Base-by-base conservation (phyloP, 2,797 vertebrate species). In the Myotis myotis region DNA sequence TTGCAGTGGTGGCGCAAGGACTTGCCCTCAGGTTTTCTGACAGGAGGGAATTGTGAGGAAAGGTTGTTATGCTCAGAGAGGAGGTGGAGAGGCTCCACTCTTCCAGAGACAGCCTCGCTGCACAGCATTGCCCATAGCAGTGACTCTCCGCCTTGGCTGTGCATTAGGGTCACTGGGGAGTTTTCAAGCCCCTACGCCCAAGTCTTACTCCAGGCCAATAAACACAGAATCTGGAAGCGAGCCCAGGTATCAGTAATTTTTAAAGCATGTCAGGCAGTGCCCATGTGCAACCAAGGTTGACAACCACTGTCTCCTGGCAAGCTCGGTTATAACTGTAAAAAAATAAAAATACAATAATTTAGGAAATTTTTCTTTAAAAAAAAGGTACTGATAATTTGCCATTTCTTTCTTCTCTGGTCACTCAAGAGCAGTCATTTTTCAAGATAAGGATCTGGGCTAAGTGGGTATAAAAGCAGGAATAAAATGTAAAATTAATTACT, bases 401-500 rank as follows among this genome's bases (percentile, higher is more conserved):
- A 41, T 47, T 83, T 95, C 51, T 91, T 92, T n/a, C 19, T 78
- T 78, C 47, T 79, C 84, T 94, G 62, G 81, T 76, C 68, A 88
- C 36, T 90, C n/a, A 4, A 68, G 30, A 88, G 57, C 23, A 94
- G 72, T 88, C 72, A 51, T 92, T 96, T 94, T 95, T 96, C 88
- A 96, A 95, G 91, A 95, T 92, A 94, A 95, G 78, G 72, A 93
- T 53, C 68, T 23, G 62, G 55, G 93, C 91, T 96, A 96, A 96
- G 44, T 80, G 55, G 10, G 30, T 87, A 20, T 89, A 91, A 96
- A 95, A 92, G 47, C 80, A 89, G 33, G 75, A 91, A 95, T 95
- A 95, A 93, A 92, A 71, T 89, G n/a, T 88, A 86, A 96, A 95
- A 85, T 91, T 96, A 92, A 95, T 92, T 79, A 89, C 95, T 93